Base-by-base conservation (phyloP, 2,113 vertebrate genomes). In the Myotis yumanensis region DNA sequence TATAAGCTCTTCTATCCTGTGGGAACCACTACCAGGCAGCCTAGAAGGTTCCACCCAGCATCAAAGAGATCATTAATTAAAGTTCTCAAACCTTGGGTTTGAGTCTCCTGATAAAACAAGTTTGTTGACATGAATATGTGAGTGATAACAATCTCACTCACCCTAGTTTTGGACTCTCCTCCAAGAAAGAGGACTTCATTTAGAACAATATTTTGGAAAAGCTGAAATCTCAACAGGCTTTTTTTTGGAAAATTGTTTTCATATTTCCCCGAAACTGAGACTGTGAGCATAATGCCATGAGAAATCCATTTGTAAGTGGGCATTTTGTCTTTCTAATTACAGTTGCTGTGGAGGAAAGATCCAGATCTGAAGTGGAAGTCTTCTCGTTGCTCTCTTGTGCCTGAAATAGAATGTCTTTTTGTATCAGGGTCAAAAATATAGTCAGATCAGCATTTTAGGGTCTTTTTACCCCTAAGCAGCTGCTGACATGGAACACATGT, bases 131-230 rank as follows among this genome's bases (percentile, higher is more conserved):
- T 18, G 68, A 72, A n/a, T 75, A 16, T 51, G 5, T 84, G 48
- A 87, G 22, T 11, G 46, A 87, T 64, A 93, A 76, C 25, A 46
- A 20, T 62, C 79, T 75, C n/a, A 72, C 82, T 43, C 62, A 37
- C 54, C 22, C 86, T 83, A 40, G 76, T 71, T 80, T 87, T 9
- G 5, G 17, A 91, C 30, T 93, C 17, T 96, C 40, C 37, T 79
- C 77, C 48, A 89, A 91, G 81, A 94, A 80, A 83, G 43, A 72
- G 43, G 86, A 81, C 40, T 91, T 91, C 54, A 81, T 84, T 83
- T 87, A 64, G 35, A 96, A 84, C 64, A 83, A 66, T 68, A 48
- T 90, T 96, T 96, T 92, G 76, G 68, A 80, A 95, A 90, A 95
- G 72, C 62, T 91, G 68, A 95, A 82, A 69, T 95, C 69, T 92